Evolutionary conservation across 1,140 invertebrate genomes (phyloP).

Genomic region (Magallana ariakensis): DNA sequence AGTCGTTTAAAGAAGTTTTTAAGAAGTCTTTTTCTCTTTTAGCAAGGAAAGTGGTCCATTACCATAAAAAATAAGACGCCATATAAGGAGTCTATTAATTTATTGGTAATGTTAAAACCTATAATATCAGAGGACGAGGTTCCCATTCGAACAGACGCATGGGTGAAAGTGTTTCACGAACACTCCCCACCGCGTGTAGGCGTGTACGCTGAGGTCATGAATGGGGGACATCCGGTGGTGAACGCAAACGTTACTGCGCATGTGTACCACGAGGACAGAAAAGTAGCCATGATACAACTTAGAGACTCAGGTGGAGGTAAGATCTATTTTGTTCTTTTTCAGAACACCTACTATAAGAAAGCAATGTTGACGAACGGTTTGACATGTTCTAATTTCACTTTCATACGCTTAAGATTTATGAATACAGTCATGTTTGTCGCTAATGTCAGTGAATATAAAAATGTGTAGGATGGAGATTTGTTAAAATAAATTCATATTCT

Average conservation of each 20-base stretch:
- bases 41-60: conserved; percentile 9
- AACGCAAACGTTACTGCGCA: conserved; percentile 73
- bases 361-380: too few species aligned
- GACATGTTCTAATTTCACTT: too few species aligned
- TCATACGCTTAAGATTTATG: too few species aligned
- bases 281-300: conserved; percentile 73
- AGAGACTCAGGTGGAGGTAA: conserved; percentile 61
- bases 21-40: too few species aligned
- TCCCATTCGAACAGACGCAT: neutral
- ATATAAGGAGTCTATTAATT: neutral
- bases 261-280: conserved; percentile 66
- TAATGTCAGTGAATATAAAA: too few species aligned
- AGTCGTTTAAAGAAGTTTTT: too few species aligned
- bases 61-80: neutral
- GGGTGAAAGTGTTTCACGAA: conserved; percentile 51
- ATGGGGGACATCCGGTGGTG: conserved; percentile 69
- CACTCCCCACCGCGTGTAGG: conserved; percentile 64
- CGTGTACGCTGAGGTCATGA: conserved; percentile 74
- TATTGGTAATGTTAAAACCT: conserved; percentile 8
- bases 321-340: neutral
- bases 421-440: too few species aligned
- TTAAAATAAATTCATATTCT: too few species aligned
- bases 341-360: neutral
- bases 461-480: too few species aligned
- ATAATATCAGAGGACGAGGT: neutral